A percentile compares a stretch with the other conserved stretches of the same genome.
Evolutionary conservation across 1,140 invertebrate genomes (phyloP).

Genomic region (Oedothorax gibbosus): DNA sequence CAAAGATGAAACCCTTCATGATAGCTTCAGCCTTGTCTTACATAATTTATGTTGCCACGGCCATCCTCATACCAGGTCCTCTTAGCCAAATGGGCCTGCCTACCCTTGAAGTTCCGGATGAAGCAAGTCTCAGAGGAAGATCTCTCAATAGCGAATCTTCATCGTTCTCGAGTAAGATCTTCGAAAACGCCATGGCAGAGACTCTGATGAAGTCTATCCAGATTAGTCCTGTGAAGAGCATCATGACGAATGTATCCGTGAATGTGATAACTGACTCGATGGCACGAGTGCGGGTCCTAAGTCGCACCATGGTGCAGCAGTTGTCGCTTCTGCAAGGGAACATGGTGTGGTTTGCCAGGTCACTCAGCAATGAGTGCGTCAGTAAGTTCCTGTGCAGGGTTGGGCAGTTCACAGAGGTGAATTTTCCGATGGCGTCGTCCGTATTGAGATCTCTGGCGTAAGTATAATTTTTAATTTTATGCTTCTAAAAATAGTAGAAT

Average conservation of each 20-base stretch:
- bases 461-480: not conserved
- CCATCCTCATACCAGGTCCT: conserved; percentile 22
- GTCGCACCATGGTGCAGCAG: conserved; percentile 23
- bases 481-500: no score
- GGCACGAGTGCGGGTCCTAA: conserved; percentile 19
- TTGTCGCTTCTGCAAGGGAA: conserved; percentile 13
- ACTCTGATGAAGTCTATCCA: conserved; percentile 36
- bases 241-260: conserved; percentile 44
- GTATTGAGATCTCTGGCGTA: conserved; percentile 34
- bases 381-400: conserved; percentile 39
- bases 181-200: conserved; percentile 34
- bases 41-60: conserved; percentile 34
- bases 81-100: conserved; percentile 12
- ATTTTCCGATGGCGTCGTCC: conserved; percentile 30
- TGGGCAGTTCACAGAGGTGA: conserved; percentile 39
- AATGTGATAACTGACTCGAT: conserved; percentile 36
- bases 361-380: conserved; percentile 30
- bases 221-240: conserved; percentile 35
- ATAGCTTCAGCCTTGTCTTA: conserved; percentile 43
- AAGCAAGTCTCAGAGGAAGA: not conserved
- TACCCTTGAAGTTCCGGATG: not conserved
- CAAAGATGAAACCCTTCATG: conserved; percentile 24
- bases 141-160: conserved; percentile 18
- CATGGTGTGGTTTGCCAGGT: conserved; percentile 21
- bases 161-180: not conserved